Base-by-base conservation (phyloP, 2,888 invertebrate genomes). In the Agonopterix arenella region DNA sequence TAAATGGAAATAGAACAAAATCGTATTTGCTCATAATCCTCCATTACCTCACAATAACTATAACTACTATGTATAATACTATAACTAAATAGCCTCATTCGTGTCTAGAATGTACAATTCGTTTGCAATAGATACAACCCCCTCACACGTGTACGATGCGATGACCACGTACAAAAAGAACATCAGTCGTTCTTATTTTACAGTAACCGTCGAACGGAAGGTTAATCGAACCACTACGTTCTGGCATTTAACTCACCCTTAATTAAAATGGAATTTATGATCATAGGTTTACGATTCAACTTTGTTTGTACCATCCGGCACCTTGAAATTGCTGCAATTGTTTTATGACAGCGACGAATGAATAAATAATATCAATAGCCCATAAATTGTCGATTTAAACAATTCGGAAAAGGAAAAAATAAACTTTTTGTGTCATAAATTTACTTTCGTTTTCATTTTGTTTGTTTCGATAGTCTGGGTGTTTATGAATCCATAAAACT, bases 251-350 rank as follows among this genome's bases (percentile, higher is more conserved):
- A 61, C 61, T 18, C 55, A 61, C 60, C 60, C 57, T 69, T 70
- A 66, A 67, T 70, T 70, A 70, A 70, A 67, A 70, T 61, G 45
- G 59, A 69, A 70, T 73, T 66, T 64, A 64, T 66, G 57, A 68
- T 65, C 56, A 57, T 52, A 56, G 43, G 51, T 57, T 57, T 58
- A 54, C 56, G 54, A 62, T 58, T 57, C 54, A 52, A 54, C 48
- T 49, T 40, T 52, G 54, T 54, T 54, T 52, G 51, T 48, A 48
- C 43, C 47, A 44, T 13, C 44, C 53, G 51, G 49, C 58, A 60
- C 64, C 59, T 64, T 58, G 50, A 54, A 57, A 59, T 59, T 52
- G 51, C 56, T 53, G 49, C 52, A 58, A 59, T 62, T 64, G 57
- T 64, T 60, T 53, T 55, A 48, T 48, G 49, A 53, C 46, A 46